Percentiles rank a stretch among this genome's conserved stretches.
phyloP scores from a whole-genome alignment of 2,888 invertebrate genomes.

The Perizoma affinitatum region DNA sequence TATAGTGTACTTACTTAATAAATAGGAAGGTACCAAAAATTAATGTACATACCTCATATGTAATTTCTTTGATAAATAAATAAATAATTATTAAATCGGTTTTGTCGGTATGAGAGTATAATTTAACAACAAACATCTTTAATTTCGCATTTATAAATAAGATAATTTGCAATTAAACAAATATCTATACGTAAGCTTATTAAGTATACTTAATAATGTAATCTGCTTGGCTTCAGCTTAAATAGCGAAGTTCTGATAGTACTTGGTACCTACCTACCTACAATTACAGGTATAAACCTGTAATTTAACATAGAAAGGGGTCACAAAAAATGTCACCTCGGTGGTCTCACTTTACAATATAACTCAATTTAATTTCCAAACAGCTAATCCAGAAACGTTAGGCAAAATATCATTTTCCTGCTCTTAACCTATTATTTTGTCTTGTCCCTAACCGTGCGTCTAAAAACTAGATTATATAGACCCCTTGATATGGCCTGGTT shows the following conservation, averaged over 20 bases:
- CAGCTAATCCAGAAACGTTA: constrained; percentile 51
- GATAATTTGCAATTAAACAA: no score
- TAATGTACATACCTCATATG: no score
- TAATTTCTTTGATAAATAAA: no score
- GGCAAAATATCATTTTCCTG: constrained; percentile 63
- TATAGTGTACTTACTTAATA: no score
- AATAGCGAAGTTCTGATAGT: background rate
- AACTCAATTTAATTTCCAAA: constrained; percentile 56
- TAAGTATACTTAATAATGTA: no score
- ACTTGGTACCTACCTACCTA: constrained; percentile 16
- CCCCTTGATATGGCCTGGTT: constrained; percentile 28
- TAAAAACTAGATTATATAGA: constrained; percentile 43
- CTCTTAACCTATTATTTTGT: constrained; percentile 64
- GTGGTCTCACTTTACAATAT: constrained; percentile 39
- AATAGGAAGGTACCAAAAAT: no score
- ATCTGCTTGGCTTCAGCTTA: no score
- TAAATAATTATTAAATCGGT: no score
- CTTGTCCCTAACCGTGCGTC: constrained; percentile 40
- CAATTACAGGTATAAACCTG: background rate
- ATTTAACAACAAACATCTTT: no score
- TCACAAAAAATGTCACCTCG: constrained; percentile 16
- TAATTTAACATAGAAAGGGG: background rate
- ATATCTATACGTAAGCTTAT: no score
- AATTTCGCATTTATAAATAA: no score
- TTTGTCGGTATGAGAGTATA: no score